Percentiles rank a stretch among this genome's conserved stretches.
These are phyloP conservation scores for Lontra canadensis DNA, from an alignment of 2,113 vertebrate species.

Conservation along the genomic window DNA sequence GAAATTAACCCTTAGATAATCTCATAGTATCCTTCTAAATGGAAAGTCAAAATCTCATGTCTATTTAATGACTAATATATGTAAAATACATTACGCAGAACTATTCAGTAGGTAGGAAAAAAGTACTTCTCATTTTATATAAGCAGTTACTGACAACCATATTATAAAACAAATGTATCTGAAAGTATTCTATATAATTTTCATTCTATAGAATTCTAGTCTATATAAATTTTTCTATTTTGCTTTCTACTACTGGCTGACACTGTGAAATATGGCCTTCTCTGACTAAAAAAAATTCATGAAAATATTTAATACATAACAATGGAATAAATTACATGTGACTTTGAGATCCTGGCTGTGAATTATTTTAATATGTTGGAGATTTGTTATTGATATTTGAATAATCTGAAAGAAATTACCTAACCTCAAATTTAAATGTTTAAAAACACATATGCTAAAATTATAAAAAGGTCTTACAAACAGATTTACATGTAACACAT, in stretches of 20 bases:
- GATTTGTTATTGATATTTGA: slow-evolving; percentile 13
- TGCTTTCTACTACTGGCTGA: neutral
- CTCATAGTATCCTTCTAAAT: neutral
- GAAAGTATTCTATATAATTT: slow-evolving; percentile 31
- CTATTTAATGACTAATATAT: neutral
- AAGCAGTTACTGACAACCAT: neutral
- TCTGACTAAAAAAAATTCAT: neutral
- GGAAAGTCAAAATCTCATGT: neutral
- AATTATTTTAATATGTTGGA: slow-evolving; percentile 22
- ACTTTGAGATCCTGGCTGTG: neutral
- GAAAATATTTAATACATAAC: slow-evolving; percentile 23
- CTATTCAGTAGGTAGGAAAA: neutral
- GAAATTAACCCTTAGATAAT: slow-evolving; percentile 79
- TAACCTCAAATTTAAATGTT: neutral
- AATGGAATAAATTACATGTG: neutral
- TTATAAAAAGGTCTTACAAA: slow-evolving; percentile 20
- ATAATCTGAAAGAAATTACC: slow-evolving; percentile 37
- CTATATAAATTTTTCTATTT: neutral
- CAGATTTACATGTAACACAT: neutral
- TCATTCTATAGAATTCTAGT: slow-evolving; percentile 10
- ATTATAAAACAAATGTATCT: slow-evolving; percentile 41
- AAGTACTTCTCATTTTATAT: neutral
- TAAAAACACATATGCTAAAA: slow-evolving; percentile 10
- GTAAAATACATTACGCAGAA: neutral
- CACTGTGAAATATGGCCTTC: neutral